Evolutionary conservation across 37 sponge, comb jelly and placozoan genomes (phyloP).

Genomic region (Bolinopsis microptera): DNA sequence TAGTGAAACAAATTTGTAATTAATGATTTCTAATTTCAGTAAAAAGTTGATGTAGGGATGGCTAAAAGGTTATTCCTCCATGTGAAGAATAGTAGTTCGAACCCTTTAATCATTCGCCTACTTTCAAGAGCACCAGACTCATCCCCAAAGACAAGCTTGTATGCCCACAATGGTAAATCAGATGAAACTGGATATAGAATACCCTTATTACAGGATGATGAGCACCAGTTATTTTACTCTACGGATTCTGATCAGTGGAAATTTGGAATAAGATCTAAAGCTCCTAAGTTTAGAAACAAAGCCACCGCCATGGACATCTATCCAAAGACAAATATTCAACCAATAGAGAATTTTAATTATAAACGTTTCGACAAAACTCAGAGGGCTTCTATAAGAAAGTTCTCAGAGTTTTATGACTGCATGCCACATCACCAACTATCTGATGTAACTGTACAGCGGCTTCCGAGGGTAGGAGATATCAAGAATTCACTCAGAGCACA

Average conservation of each 20-base stretch:
- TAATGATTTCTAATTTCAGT: too few relatives aligned
- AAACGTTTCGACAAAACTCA: background rate
- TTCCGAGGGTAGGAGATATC: background rate
- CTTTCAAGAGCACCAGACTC: background rate
- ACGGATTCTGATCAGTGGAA: slow-evolving; percentile 14
- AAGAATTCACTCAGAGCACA: background rate
- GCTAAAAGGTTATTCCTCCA: background rate
- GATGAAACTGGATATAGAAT: slow-evolving; percentile 26
- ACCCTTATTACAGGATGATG: slow-evolving; percentile 30
- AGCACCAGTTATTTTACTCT: background rate
- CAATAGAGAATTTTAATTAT: background rate
- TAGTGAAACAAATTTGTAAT: too few relatives aligned
- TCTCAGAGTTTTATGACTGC: slow-evolving; percentile 38
- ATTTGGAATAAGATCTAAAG: background rate
- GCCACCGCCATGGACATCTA: background rate
- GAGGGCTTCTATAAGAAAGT: background rate
- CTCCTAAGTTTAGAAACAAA: background rate
- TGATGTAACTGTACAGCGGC: background rate
- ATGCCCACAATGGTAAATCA: background rate
- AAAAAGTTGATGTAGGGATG: too few relatives aligned
- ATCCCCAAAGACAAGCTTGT: background rate
- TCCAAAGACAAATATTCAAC: background rate
- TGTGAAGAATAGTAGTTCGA: background rate
- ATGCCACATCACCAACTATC: background rate
- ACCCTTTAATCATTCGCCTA: background rate